These are phyloP conservation scores for Hippocampus zosterae DNA, from an alignment of 2,113 vertebrate genomes.

Conservation along the genomic window DNA sequence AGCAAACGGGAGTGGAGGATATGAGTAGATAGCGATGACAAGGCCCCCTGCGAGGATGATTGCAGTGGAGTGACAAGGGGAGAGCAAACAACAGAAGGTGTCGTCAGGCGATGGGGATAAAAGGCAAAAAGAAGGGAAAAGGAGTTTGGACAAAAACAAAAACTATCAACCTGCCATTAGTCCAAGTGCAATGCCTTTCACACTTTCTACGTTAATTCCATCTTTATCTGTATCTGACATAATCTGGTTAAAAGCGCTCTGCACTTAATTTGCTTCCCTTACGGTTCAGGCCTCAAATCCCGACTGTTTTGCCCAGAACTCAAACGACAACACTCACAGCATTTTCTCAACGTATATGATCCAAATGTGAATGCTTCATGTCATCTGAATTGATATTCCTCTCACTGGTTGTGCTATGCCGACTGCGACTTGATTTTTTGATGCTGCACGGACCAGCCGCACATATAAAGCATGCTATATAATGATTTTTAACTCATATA, in stretches of 20 bases:
- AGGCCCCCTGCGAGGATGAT: conserved; percentile 91
- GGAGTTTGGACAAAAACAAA: conserved; percentile 1
- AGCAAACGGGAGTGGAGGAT: conserved; percentile 86
- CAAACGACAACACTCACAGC: too few relatives aligned
- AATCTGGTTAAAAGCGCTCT: background rate
- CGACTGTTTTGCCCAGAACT: too few relatives aligned
- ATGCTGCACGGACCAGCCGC: too few relatives aligned
- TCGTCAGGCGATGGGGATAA: conserved; percentile 55
- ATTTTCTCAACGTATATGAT: too few relatives aligned
- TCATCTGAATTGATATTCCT: too few relatives aligned
- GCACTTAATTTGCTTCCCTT: background rate
- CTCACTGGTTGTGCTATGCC: too few relatives aligned
- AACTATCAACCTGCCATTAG: background rate
- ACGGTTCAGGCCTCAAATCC: too few relatives aligned
- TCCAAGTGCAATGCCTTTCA: background rate
- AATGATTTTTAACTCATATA: too few relatives aligned
- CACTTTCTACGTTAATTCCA: background rate
- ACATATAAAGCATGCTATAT: too few relatives aligned
- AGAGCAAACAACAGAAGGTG: conserved; percentile 69
- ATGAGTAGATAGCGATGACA: conserved; percentile 82
- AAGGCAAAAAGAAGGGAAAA: conserved; percentile 3
- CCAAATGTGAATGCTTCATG: too few relatives aligned
- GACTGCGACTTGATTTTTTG: too few relatives aligned
- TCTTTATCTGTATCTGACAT: background rate
- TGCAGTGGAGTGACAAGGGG: conserved; percentile 80